Evolutionary conservation across 2,888 invertebrate genomes (phyloP).

Genomic region (Chironomus riparius): DNA sequence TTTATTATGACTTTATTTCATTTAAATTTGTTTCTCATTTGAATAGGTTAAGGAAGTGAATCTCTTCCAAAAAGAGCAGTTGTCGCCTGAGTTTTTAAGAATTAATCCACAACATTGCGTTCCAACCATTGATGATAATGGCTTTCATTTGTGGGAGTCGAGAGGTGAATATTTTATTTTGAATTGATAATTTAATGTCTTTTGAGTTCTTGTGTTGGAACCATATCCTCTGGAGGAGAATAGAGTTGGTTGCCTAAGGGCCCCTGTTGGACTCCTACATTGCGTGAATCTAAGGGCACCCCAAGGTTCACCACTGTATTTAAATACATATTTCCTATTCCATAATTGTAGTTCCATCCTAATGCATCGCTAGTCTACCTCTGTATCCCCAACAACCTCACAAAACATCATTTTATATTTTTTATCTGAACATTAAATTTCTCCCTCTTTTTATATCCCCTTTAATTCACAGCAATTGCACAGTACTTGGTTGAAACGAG

Average conservation of each 20-base stretch:
- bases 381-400: no score
- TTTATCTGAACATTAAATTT: neutral
- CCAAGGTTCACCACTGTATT: no score
- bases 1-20: neutral
- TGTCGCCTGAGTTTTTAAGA: constrained; percentile 48
- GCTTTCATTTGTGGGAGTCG: constrained; percentile 58
- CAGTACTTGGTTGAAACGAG: constrained; percentile 53
- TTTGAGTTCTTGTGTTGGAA: no score
- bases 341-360: no score
- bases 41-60: constrained; percentile 17
- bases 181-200: no score
- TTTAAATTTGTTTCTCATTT: neutral
- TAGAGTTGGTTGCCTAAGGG: no score
- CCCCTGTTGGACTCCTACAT: no score
- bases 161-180: constrained; percentile 33
- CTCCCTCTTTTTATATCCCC: neutral
- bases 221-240: no score
- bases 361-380: no score
- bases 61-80: constrained; percentile 51
- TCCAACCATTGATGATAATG: constrained; percentile 56
- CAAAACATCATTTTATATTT: no score
- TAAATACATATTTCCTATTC: no score
- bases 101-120: constrained; percentile 59
- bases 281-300: no score
- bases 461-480: constrained; percentile 45